Conservation (phyloP, 2,888 invertebrate genomes). For the Hypena proboscidalis region DNA sequence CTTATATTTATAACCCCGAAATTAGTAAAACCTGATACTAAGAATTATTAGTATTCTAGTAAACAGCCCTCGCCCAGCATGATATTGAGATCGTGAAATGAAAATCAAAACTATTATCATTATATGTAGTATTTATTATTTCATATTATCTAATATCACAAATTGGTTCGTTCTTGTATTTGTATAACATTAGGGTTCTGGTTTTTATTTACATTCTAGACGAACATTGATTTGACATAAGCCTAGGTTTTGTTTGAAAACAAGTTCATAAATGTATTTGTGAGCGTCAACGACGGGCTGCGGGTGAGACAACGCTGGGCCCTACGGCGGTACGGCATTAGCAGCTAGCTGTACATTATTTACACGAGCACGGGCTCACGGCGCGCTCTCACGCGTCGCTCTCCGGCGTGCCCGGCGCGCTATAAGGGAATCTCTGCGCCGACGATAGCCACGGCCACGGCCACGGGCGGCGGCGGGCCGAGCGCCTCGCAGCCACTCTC, state of each 20-base stretch:
- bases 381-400: slow-evolving; percentile 18
- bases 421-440: slow-evolving; percentile 49
- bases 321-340: no score
- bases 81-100: no score
- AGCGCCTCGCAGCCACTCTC: slow-evolving; percentile 9
- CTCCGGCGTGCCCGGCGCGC: slow-evolving; percentile 40
- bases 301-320: no score
- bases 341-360: no score
- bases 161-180: slow-evolving; percentile 40
- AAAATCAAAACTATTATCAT: no score
- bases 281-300: slow-evolving; percentile 4
- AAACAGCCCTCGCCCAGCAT: slow-evolving; percentile 1
- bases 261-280: slow-evolving; percentile 2
- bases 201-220: background rate
- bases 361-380: slow-evolving; percentile 54
- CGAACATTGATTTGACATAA: background rate
- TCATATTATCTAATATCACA: slow-evolving; percentile 52
- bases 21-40: no score
- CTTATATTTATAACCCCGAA: no score
- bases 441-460: slow-evolving; percentile 49
- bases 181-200: background rate
- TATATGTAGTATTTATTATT: slow-evolving; percentile 27
- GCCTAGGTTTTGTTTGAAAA: background rate
- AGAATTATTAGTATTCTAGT: no score
- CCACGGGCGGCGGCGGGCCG: slow-evolving; percentile 38